A percentile compares a stretch with the other conserved stretches of the same genome.
Evolutionary conservation across 2,888 invertebrate species (phyloP).

Genomic region (Ditula angustiorana): DNA sequence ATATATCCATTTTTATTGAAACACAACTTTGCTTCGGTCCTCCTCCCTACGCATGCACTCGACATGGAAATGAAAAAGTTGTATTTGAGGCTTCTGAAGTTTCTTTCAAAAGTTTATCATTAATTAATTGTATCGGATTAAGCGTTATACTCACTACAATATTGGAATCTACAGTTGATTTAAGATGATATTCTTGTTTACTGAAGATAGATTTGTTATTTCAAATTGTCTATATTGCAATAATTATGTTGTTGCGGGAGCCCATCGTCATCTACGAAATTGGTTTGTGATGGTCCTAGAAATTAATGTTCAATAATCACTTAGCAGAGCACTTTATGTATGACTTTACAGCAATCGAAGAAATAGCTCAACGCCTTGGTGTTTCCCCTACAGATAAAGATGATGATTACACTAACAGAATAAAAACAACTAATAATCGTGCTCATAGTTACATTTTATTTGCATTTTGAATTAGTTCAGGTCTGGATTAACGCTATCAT

Average conservation of each 20-base stretch:
- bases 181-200: too few relatives aligned
- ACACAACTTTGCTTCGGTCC: conserved; percentile 14
- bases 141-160: neutral
- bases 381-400: neutral
- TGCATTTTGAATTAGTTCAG: conserved; percentile 19
- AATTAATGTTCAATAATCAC: neutral
- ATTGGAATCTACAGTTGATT: too few relatives aligned
- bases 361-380: neutral
- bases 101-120: conserved; percentile 16
- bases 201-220: too few relatives aligned
- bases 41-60: too few relatives aligned
- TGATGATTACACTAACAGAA: conserved; percentile 26
- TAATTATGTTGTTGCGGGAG: neutral
- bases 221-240: neutral
- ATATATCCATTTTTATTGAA: conserved; percentile 32
- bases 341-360: neutral
- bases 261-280: neutral
- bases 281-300: neutral
- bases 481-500: conserved; percentile 18
- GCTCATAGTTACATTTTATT: conserved; percentile 21
- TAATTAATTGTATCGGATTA: neutral
- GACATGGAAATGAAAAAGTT: conserved; percentile 31
- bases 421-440: neutral
- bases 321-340: conserved; percentile 20
- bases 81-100: conserved; percentile 9